Conservation (phyloP, 2,113 vertebrate species). For the Monopterus albus region DNA sequence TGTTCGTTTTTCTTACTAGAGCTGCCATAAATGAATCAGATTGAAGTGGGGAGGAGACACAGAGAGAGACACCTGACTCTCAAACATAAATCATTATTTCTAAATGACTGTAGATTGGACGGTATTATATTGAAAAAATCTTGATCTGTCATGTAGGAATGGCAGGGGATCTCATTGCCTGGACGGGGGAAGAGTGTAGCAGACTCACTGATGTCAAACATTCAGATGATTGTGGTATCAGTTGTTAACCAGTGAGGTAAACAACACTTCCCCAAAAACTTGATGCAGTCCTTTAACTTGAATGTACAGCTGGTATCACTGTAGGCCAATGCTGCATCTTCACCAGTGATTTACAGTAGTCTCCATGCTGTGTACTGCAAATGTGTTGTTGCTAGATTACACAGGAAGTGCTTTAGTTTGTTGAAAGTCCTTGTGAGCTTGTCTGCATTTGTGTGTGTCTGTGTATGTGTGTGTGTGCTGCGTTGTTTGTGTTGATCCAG, state of each 20-base stretch:
- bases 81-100: too few relatives aligned
- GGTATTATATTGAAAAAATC: too few relatives aligned
- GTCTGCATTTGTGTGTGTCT: slow-evolving; percentile 21
- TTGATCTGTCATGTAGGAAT: too few relatives aligned
- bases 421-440: slow-evolving; percentile 30
- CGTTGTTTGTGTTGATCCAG: slow-evolving; percentile 76
- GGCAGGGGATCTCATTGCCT: too few relatives aligned
- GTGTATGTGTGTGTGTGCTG: slow-evolving; percentile 3
- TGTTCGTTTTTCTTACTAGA: too few relatives aligned
- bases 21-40: too few relatives aligned
- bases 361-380: background rate
- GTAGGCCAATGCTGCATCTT: background rate
- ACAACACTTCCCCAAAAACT: background rate
- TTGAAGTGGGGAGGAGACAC: too few relatives aligned
- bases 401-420: slow-evolving; percentile 50
- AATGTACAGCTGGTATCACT: background rate
- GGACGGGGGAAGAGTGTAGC: too few relatives aligned
- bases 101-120: too few relatives aligned
- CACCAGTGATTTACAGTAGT: background rate
- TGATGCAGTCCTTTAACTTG: background rate
- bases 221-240: background rate
- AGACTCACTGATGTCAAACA: background rate
- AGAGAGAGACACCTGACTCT: too few relatives aligned
- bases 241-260: slow-evolving; percentile 11
- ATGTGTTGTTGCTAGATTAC: slow-evolving; percentile 11